phyloP scores from a whole-genome alignment of 2,888 invertebrate species.

The Epirrhoe alternata region DNA sequence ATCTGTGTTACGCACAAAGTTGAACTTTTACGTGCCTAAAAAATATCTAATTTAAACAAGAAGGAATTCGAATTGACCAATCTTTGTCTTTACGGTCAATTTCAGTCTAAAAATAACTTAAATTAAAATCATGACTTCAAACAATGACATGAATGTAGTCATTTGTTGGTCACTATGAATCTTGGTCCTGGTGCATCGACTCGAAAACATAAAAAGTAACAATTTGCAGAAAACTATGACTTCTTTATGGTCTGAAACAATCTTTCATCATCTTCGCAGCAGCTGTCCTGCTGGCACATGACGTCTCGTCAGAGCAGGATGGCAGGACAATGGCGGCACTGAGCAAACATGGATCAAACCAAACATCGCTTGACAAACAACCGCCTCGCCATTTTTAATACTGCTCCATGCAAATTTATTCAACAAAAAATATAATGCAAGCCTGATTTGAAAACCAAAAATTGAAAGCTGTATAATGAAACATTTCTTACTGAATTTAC shows the following conservation, averaged over 20 bases:
- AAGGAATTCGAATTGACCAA: slow-evolving; percentile 5
- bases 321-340: slow-evolving; percentile 63
- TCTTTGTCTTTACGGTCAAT: slow-evolving; percentile 21
- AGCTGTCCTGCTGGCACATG: slow-evolving; percentile 25
- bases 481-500: slow-evolving; percentile 48
- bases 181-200: background rate
- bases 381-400: slow-evolving; percentile 55
- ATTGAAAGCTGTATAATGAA: slow-evolving; percentile 50
- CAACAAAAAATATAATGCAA: slow-evolving; percentile 54
- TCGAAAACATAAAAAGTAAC: background rate
- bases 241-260: slow-evolving; percentile 14
- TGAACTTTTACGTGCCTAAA: slow-evolving; percentile 45
- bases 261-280: slow-evolving; percentile 22
- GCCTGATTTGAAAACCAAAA: slow-evolving; percentile 53
- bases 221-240: slow-evolving; percentile 8
- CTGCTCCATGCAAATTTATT: slow-evolving; percentile 63
- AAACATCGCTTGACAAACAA: slow-evolving; percentile 66
- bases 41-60: slow-evolving; percentile 21
- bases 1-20: slow-evolving; percentile 47
- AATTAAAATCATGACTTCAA: background rate
- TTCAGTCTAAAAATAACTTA: background rate
- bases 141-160: background rate
- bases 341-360: slow-evolving; percentile 69
- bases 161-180: background rate
- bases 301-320: slow-evolving; percentile 27